phyloP scores from a whole-genome alignment of 2,797 vertebrate genomes.

The Myotis myotis region DNA sequence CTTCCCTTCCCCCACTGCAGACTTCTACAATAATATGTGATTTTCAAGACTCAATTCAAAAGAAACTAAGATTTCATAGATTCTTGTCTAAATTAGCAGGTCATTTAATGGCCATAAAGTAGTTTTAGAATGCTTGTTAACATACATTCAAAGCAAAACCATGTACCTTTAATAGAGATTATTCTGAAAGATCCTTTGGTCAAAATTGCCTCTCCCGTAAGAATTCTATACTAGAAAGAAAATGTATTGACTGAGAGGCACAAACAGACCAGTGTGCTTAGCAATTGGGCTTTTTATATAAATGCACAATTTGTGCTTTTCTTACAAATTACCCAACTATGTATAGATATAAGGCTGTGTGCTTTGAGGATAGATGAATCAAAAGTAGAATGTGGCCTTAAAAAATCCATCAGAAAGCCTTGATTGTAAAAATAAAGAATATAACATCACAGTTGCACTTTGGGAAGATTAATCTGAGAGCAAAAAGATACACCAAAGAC shows the following conservation, averaged over 20 bases:
- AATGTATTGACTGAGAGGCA: not conserved
- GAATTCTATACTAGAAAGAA: slow-evolving; percentile 26
- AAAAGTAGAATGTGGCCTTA: not conserved
- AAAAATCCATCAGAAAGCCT: slow-evolving; percentile 24
- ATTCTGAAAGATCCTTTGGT: slow-evolving; percentile 18
- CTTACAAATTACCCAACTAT: not conserved
- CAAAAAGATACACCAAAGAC: not conserved
- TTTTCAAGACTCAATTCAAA: slow-evolving; percentile 36
- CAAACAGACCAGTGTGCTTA: not conserved
- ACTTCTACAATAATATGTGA: not conserved
- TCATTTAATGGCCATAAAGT: slow-evolving; percentile 9
- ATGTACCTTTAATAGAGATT: not conserved
- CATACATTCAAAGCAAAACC: slow-evolving; percentile 9
- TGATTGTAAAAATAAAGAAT: slow-evolving; percentile 32
- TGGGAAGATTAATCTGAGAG: slow-evolving; percentile 47
- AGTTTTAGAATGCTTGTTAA: slow-evolving; percentile 25
- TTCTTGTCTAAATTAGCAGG: slow-evolving; percentile 36
- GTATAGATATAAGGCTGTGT: not conserved
- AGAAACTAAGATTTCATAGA: not conserved
- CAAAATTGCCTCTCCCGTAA: slow-evolving; percentile 5
- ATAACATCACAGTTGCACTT: not conserved
- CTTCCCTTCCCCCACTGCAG: not conserved
- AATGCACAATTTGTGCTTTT: not conserved
- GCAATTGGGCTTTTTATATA: slow-evolving; percentile 26
- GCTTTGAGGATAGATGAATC: not conserved